Base-by-base conservation (phyloP, 2,797 vertebrate species). In the Setipinna tenuifilis region DNA sequence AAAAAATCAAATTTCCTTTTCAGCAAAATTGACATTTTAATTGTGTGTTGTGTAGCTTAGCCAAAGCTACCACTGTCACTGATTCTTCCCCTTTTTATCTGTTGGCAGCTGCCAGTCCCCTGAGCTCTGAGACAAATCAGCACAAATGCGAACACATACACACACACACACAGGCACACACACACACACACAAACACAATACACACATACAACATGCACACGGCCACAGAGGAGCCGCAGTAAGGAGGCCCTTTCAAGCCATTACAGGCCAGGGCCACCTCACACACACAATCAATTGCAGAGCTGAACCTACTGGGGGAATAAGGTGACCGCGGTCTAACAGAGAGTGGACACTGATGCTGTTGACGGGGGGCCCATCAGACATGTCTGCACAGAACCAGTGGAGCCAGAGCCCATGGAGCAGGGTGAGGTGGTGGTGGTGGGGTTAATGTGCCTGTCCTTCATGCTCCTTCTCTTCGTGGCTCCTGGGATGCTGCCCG, bases 401-500 rank as follows among this genome's bases (percentile, higher is more conserved):
- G 23, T 0, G 11, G 25, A 71, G 10, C 14, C 65, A 12, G 12
- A 71, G 65, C 65, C 31, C 68, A 78, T 7, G 16, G 31, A 17
- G 6, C n/a, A n/a, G n/a, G n/a, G n/a, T n/a, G n/a, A n/a, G n/a
- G n/a, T n/a, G n/a, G n/a, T n/a, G 19, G 71, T 17, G 35, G 35
- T 10, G 17, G 65, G 71, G 17, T 78, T 78, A 78, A 44, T 44
- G 71, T 44, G 71, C 71, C 71, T 78, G 71, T 78, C 71, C 71
- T 78, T 78, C 71, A 78, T 0, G 17, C 35, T 41, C 17, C 14
- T 78, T 35, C 19, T 44, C 7, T 78, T 21, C 31, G 44, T 31
- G 1, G 31, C 71, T 44, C 35, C 71, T 78, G 71, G 71, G 71
- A 78, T 31, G 17, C 31, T 25, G 6, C 31, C 17, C 16, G 71